Percentiles rank a stretch among this genome's conserved stretches.
Evolutionary conservation across 2,888 invertebrate species (phyloP).

Genomic region (Phengaris alcon): DNA sequence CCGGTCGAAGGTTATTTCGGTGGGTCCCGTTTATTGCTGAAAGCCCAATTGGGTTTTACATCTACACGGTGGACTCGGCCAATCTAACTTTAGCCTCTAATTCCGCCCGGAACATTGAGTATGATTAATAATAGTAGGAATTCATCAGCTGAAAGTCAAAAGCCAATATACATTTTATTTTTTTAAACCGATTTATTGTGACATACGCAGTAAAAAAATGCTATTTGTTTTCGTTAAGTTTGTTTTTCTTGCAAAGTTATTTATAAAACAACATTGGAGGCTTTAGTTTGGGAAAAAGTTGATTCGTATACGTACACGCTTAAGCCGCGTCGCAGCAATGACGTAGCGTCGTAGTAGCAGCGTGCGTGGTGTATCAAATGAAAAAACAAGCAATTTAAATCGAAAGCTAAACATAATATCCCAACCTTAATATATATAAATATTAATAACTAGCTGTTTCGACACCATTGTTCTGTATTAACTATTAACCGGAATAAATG

Average conservation of each 20-base stretch:
- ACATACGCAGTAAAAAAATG: background rate
- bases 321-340: background rate
- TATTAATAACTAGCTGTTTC: too few species aligned
- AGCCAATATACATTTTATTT: background rate
- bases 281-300: background rate
- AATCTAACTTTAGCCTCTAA: conserved; percentile 65
- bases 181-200: background rate
- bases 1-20: conserved; percentile 59
- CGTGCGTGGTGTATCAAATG: too few species aligned
- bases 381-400: too few species aligned
- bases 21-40: conserved; percentile 67
- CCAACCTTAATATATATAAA: too few species aligned
- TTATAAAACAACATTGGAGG: background rate
- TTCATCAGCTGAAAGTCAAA: conserved; percentile 37
- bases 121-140: conserved; percentile 39
- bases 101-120: conserved; percentile 47
- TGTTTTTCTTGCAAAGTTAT: background rate
- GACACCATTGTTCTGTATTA: too few species aligned
- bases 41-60: conserved; percentile 73
- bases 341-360: background rate
- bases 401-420: too few species aligned
- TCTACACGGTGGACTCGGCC: conserved; percentile 61
- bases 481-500: too few species aligned
- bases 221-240: background rate
- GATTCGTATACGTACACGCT: background rate